phyloP scores from a whole-genome alignment of 2,113 vertebrate species.

The Rhabdornis inornatus region DNA sequence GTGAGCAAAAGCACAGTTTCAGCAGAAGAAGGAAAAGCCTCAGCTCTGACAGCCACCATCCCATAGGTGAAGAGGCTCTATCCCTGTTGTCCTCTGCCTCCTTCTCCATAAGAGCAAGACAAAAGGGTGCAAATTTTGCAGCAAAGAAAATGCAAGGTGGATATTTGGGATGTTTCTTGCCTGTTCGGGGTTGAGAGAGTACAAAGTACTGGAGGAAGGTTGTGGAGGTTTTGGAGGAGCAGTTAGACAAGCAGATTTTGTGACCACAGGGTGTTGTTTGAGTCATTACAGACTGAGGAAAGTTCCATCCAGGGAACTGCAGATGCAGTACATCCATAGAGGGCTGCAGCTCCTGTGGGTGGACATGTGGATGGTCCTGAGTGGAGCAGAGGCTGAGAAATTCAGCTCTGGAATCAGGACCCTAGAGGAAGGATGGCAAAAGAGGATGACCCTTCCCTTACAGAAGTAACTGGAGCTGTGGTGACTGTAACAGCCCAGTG shows the following conservation, averaged over 20 bases:
- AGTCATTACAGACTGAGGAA: background rate
- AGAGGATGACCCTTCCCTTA: background rate
- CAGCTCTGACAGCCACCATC: background rate
- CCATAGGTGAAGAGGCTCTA: background rate
- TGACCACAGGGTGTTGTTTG: background rate
- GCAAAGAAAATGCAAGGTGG: background rate
- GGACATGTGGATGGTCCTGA: background rate
- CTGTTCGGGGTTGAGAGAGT: background rate
- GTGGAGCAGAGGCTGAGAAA: background rate
- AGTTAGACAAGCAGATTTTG: background rate
- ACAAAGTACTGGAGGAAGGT: background rate
- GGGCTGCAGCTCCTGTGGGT: background rate
- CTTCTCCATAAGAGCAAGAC: background rate
- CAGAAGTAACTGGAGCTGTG: background rate
- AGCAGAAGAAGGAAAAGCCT: background rate
- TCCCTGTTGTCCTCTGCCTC: background rate
- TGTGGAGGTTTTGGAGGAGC: background rate
- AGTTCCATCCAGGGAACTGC: background rate
- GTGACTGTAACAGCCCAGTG: fast-evolving
- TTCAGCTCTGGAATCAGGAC: background rate
- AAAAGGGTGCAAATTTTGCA: background rate
- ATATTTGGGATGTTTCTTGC: background rate
- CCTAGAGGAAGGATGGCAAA: background rate
- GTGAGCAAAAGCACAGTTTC: background rate
- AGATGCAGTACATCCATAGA: background rate